A percentile compares a stretch with the other conserved stretches of the same genome.
These are phyloP conservation scores for Amazona ochrocephala DNA, from an alignment of 2,797 vertebrate species.

Conservation along the genomic window DNA sequence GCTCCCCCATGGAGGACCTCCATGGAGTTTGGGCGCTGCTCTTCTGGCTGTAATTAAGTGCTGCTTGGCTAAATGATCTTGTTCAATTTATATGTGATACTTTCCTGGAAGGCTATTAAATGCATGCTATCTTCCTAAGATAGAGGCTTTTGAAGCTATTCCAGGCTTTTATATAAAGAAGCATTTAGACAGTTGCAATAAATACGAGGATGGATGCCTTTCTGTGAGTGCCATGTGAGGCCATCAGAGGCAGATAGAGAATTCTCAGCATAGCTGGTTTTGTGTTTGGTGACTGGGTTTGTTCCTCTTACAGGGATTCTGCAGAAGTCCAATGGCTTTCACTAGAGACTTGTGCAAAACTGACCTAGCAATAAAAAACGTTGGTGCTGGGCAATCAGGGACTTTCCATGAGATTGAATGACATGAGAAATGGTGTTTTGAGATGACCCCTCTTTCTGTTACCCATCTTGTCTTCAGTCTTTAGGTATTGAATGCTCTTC, in stretches of 20 bases:
- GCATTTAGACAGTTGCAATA: neutral
- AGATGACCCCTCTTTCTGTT: constrained; percentile 3
- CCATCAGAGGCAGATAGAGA: constrained; percentile 4
- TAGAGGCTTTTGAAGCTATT: constrained; percentile 48
- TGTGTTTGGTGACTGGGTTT: neutral
- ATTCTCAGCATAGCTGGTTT: constrained; percentile 4
- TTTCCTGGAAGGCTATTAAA: constrained; percentile 57
- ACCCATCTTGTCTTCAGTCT: neutral
- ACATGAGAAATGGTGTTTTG: constrained; percentile 2
- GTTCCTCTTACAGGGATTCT: constrained; percentile 40
- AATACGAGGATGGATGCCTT: neutral
- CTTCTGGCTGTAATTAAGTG: constrained; percentile 21
- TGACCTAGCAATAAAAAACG: neutral
- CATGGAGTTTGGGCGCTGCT: neutral
- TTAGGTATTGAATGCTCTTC: neutral
- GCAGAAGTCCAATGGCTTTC: constrained; percentile 25
- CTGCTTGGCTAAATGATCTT: constrained; percentile 27
- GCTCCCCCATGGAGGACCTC: neutral
- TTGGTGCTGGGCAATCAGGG: neutral
- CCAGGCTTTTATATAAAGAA: constrained; percentile 22
- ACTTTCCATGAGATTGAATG: neutral
- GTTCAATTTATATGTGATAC: constrained; percentile 7
- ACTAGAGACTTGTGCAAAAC: constrained; percentile 18
- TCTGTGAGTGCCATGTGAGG: neutral
- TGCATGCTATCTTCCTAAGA: constrained; percentile 38